Evolutionary conservation across 2,113 vertebrate genomes (phyloP).

Genomic region (Microtus ochrogaster): DNA sequence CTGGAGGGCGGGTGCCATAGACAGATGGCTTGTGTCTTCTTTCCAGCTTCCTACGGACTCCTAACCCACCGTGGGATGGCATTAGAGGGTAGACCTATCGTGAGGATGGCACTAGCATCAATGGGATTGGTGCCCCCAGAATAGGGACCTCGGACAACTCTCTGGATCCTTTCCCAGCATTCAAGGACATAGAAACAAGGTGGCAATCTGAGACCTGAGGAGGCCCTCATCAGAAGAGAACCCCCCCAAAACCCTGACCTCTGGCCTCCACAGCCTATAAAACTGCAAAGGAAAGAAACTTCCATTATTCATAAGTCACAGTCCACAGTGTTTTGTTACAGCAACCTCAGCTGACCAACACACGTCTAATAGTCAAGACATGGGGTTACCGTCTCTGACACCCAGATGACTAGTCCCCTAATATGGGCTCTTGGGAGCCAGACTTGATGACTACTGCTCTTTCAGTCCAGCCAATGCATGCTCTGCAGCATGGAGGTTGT

Average conservation of each 20-base stretch:
- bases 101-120: not conserved
- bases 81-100: not conserved
- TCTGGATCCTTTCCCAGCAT: too few relatives aligned
- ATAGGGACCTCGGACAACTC: not conserved
- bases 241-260: accelerated
- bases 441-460: not conserved
- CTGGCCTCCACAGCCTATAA: not conserved
- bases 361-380: not conserved
- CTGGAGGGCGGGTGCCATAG: not conserved
- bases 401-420: not conserved
- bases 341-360: not conserved
- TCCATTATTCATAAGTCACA: accelerated
- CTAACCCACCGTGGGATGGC: too few relatives aligned
- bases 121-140: not conserved
- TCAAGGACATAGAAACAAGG: not conserved
- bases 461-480: not conserved
- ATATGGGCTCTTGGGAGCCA: not conserved
- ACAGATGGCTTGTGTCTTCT: not conserved
- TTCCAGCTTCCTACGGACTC: too few relatives aligned
- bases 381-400: not conserved
- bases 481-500: not conserved
- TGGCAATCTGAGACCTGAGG: not conserved
- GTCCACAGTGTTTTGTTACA: not conserved
- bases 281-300: not conserved
- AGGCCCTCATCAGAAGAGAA: not conserved